phyloP scores from a whole-genome alignment of 2,888 invertebrate genomes.

The Listrodromus nycthemerus region DNA sequence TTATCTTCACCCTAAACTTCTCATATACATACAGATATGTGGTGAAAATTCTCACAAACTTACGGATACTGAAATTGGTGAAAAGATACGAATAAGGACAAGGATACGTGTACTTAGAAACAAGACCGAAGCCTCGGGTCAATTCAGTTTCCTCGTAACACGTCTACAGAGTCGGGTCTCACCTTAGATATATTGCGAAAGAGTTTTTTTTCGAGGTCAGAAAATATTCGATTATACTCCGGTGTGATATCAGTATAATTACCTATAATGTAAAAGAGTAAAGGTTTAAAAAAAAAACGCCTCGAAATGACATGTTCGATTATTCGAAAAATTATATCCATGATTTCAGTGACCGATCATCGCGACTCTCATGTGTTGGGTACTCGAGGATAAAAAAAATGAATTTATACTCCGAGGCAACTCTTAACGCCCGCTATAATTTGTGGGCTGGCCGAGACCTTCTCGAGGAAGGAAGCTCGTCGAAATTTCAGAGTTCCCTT shows the following conservation, averaged over 20 bases:
- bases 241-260: conserved; percentile 30
- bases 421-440: conserved; percentile 15
- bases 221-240: conserved; percentile 37
- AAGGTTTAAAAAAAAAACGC: conserved; percentile 29
- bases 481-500: conserved; percentile 28
- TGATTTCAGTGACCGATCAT: conserved; percentile 53
- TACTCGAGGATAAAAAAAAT: not conserved
- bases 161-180: not conserved
- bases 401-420: conserved; percentile 11
- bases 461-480: conserved; percentile 5
- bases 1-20: too few species aligned
- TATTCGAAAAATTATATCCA: conserved; percentile 58
- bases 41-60: too few species aligned
- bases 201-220: conserved; percentile 49
- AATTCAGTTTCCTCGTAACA: not conserved
- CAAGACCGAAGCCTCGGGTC: not conserved
- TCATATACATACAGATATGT: too few species aligned
- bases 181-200: conserved; percentile 31
- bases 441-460: conserved; percentile 10
- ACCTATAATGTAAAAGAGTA: conserved; percentile 37
- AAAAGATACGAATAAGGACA: not conserved
- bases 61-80: too few species aligned
- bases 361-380: not conserved
- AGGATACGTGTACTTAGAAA: not conserved
- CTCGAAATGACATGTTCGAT: conserved; percentile 45